Conservation (phyloP, 2,113 vertebrate genomes). For the Coryphaenoides rupestris region DNA sequence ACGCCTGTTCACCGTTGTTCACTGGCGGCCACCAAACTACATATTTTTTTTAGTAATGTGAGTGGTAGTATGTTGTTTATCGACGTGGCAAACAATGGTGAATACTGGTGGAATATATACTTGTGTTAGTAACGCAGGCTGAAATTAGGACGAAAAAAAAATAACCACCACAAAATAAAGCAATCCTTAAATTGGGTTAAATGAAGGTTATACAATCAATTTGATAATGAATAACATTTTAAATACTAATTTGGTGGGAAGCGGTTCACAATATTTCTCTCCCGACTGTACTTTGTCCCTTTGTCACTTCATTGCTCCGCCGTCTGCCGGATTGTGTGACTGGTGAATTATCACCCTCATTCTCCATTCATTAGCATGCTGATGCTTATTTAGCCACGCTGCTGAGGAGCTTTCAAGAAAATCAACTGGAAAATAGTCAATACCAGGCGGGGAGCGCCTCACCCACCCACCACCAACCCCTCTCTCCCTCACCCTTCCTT, state of each 20-base stretch:
- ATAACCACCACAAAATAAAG: too few species aligned
- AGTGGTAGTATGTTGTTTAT: too few species aligned
- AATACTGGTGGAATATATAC: too few species aligned
- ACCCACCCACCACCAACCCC: neutral
- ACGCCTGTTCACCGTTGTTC: too few species aligned
- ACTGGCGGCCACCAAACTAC: conserved; percentile 38
- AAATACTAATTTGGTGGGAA: conserved; percentile 67
- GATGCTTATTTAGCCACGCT: conserved; percentile 68
- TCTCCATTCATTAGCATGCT: conserved; percentile 72
- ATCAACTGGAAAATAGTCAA: conserved; percentile 72
- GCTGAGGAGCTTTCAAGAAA: conserved; percentile 66
- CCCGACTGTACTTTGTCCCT: conserved; percentile 19
- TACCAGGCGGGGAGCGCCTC: conserved; percentile 48
- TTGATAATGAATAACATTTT: conserved; percentile 35
- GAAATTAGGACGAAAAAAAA: too few species aligned
- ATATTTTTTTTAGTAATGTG: too few species aligned
- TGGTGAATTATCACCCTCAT: conserved; percentile 63
- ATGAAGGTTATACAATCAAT: too few species aligned
- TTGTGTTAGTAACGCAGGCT: too few species aligned
- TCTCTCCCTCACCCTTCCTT: conserved; percentile 15
- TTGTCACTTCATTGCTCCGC: conserved; percentile 27
- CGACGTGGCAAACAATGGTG: too few species aligned
- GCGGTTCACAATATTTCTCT: conserved; percentile 61
- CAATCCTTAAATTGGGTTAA: too few species aligned
- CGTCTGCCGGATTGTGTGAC: conserved; percentile 40